These are phyloP conservation scores for Mystacides longicornis DNA, from an alignment of 2,888 invertebrate genomes.

Conservation along the genomic window DNA sequence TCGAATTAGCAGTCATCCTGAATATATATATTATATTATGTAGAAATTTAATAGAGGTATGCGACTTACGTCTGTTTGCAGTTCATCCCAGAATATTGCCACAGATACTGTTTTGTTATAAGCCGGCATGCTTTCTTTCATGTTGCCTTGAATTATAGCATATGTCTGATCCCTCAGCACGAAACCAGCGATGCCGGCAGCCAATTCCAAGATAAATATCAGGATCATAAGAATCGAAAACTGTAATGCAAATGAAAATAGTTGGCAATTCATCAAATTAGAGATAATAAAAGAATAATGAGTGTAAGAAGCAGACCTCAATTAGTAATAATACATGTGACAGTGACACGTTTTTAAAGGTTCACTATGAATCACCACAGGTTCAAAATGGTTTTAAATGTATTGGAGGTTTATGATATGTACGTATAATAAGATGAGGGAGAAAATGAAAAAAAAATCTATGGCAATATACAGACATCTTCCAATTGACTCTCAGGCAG, in stretches of 20 bases:
- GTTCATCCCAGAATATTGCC: conserved; percentile 51
- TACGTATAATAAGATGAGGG: too few relatives aligned
- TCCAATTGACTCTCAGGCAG: too few relatives aligned
- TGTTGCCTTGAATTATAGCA: conserved; percentile 44
- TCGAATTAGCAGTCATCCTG: too few relatives aligned
- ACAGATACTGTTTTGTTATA: conserved; percentile 41
- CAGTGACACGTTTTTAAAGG: too few relatives aligned
- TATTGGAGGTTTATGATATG: too few relatives aligned
- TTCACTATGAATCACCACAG: too few relatives aligned
- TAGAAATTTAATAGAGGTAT: too few relatives aligned
- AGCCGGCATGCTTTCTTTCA: conserved; percentile 42
- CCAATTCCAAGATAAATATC: conserved; percentile 68
- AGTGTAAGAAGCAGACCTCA: not conserved
- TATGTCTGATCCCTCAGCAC: conserved; percentile 51
- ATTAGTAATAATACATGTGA: too few relatives aligned
- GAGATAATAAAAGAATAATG: not conserved
- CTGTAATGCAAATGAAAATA: conserved; percentile 37
- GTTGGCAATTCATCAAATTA: not conserved
- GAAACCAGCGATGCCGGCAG: conserved; percentile 69
- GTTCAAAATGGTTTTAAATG: too few relatives aligned
- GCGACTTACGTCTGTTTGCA: conserved; percentile 53
- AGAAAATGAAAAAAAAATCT: too few relatives aligned
- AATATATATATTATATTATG: not conserved
- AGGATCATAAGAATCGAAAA: conserved; percentile 60
- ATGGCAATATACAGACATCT: too few relatives aligned